Evolutionary conservation across 2,888 invertebrate genomes (phyloP).

Genomic region (Eulithis prunata): DNA sequence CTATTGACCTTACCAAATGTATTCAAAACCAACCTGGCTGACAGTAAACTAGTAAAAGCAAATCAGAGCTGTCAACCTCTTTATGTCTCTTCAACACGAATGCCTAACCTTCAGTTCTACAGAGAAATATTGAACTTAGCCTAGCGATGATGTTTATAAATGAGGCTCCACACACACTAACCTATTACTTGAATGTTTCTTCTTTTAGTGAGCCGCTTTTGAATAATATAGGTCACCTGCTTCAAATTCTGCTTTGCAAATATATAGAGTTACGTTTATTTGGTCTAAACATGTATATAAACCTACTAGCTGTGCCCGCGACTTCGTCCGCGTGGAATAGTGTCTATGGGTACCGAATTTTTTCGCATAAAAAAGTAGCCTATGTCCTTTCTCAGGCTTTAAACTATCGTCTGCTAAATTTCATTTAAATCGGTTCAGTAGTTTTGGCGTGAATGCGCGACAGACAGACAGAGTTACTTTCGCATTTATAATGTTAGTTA

Average conservation of each 20-base stretch:
- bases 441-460: too few species aligned
- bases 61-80: conserved; percentile 43
- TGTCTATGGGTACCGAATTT: too few species aligned
- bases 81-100: conserved; percentile 44
- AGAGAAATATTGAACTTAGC: conserved; percentile 41
- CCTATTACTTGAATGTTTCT: not conserved
- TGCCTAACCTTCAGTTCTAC: conserved; percentile 39
- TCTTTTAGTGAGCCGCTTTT: not conserved
- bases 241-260: not conserved
- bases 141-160: conserved; percentile 31
- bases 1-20: conserved; percentile 24
- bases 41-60: conserved; percentile 38
- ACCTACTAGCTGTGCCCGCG: too few species aligned
- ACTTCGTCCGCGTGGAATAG: too few species aligned
- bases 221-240: not conserved
- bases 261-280: not conserved
- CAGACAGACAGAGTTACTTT: too few species aligned
- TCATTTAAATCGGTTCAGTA: too few species aligned
- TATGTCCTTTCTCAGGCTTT: too few species aligned
- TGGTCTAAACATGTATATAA: too few species aligned
- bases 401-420: too few species aligned
- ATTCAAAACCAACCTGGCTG: conserved; percentile 27
- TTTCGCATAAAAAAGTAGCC: too few species aligned
- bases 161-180: conserved; percentile 16
- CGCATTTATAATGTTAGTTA: too few species aligned